Conservation (phyloP, 2,888 invertebrate species). For the Drosophila tanythrix region DNA sequence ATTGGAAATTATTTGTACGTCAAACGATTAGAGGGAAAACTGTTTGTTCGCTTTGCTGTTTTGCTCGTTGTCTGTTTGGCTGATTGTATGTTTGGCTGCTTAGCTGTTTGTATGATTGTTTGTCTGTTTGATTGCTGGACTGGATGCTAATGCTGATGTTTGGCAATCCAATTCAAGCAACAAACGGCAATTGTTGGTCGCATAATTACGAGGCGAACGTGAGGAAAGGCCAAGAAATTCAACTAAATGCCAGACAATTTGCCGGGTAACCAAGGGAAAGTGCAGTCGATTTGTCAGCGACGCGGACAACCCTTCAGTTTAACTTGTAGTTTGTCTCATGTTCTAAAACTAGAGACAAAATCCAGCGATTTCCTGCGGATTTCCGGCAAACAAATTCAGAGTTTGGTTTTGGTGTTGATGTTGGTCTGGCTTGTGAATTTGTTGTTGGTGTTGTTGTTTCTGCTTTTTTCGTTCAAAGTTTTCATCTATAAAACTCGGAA, state of each 20-base stretch:
- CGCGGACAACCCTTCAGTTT: constrained; percentile 68
- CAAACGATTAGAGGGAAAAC: constrained; percentile 65
- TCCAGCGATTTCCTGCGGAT: constrained; percentile 80
- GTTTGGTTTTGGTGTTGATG: constrained; percentile 59
- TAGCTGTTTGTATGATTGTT: constrained; percentile 12
- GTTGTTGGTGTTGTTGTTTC: constrained; percentile 12
- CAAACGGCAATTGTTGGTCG: constrained; percentile 67
- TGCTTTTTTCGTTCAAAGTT: constrained; percentile 33
- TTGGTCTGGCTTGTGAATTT: constrained; percentile 42
- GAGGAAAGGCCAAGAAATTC: constrained; percentile 60
- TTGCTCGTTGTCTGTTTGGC: constrained; percentile 6
- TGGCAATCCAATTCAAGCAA: constrained; percentile 69
- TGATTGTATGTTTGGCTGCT: constrained; percentile 6
- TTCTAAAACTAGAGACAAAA: constrained; percentile 54
- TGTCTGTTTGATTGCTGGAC: constrained; percentile 34
- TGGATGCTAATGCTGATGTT: constrained; percentile 73
- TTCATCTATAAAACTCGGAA: constrained; percentile 40
- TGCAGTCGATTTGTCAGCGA: constrained; percentile 51
- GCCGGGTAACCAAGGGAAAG: constrained; percentile 32
- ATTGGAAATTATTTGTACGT: constrained; percentile 79
- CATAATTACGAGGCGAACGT: constrained; percentile 71
- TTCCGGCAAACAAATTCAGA: constrained; percentile 77
- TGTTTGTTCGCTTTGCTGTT: constrained; percentile 29
- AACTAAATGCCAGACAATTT: constrained; percentile 68
- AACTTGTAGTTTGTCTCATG: constrained; percentile 11